Evolutionary conservation across 2,797 vertebrate species (phyloP).

Genomic region (Capromys pilorides): DNA sequence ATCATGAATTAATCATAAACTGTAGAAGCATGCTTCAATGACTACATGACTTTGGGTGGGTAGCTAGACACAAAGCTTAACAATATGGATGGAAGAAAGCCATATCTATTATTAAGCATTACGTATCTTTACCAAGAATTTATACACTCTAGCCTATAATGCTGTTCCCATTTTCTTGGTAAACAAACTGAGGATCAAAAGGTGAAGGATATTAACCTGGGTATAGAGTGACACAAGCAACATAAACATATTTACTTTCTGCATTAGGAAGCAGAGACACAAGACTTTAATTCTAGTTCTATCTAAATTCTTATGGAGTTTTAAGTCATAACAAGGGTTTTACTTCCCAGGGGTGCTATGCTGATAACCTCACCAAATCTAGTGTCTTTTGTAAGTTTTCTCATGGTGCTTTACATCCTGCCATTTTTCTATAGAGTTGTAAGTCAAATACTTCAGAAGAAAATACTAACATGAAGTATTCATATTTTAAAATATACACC

Average conservation of each 20-base stretch:
- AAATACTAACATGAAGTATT: neutral
- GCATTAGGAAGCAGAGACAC: neutral
- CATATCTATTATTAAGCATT: constrained; percentile 22
- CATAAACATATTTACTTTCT: neutral
- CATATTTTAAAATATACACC: neutral
- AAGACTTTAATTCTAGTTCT: neutral
- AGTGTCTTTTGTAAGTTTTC: neutral
- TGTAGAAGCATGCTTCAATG: no score
- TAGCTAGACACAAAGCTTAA: no score
- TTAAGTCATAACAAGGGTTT: neutral
- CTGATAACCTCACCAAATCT: neutral
- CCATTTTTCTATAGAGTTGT: neutral
- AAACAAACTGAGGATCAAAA: constrained; percentile 8
- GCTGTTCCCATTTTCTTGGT: constrained; percentile 33
- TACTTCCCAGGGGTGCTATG: neutral
- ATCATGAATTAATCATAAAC: no score
- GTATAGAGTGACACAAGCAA: neutral
- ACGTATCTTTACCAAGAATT: constrained; percentile 22
- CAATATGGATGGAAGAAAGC: neutral
- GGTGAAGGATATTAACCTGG: neutral
- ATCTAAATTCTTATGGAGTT: neutral
- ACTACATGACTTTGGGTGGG: no score
- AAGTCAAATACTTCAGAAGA: constrained; percentile 17
- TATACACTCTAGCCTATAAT: neutral
- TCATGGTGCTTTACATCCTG: neutral